Conservation (phyloP, 1,140 invertebrate genomes). For the Temnothorax longispinosus region DNA sequence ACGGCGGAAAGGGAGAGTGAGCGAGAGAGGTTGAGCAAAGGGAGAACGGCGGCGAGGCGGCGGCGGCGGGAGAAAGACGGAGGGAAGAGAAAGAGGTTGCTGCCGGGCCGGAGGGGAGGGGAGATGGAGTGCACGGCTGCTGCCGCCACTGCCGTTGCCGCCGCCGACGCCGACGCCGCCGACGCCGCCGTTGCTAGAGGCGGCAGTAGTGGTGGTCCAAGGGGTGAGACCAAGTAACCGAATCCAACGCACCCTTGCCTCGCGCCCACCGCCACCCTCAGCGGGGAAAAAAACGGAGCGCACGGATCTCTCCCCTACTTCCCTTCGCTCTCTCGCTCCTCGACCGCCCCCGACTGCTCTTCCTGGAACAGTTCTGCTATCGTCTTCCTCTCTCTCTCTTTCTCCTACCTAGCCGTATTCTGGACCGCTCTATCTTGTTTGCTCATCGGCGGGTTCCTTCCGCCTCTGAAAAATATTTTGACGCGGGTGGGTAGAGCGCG, state of each 20-base stretch:
- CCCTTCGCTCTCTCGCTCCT: constrained; percentile 65
- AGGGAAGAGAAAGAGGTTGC: constrained; percentile 62
- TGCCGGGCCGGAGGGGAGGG: not conserved
- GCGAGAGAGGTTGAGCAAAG: constrained; percentile 58
- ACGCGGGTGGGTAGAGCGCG: constrained; percentile 31
- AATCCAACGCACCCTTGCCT: constrained; percentile 82
- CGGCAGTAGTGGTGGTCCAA: constrained; percentile 70
- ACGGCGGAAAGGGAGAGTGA: constrained; percentile 70
- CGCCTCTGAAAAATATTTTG: constrained; percentile 74
- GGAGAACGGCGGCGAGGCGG: constrained; percentile 45
- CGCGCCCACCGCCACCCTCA: constrained; percentile 70
- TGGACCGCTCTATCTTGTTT: constrained; percentile 53
- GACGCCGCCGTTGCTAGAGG: constrained; percentile 69
- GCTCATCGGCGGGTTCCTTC: constrained; percentile 72
- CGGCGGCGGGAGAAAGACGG: constrained; percentile 55
- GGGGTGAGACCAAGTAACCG: constrained; percentile 84
- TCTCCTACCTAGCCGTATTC: constrained; percentile 1
- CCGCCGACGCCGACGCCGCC: constrained; percentile 19
- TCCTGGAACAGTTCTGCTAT: constrained; percentile 68
- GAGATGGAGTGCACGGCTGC: constrained; percentile 63
- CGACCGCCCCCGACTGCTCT: constrained; percentile 72
- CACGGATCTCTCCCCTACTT: constrained; percentile 70
- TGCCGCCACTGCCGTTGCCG: constrained; percentile 45
- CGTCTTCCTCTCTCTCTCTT: constrained; percentile 25
- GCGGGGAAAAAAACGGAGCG: constrained; percentile 79